A percentile compares a stretch with the other conserved stretches of the same genome.
Conservation (phyloP, 2,888 invertebrate species). For the Heteromurus nitidus region DNA sequence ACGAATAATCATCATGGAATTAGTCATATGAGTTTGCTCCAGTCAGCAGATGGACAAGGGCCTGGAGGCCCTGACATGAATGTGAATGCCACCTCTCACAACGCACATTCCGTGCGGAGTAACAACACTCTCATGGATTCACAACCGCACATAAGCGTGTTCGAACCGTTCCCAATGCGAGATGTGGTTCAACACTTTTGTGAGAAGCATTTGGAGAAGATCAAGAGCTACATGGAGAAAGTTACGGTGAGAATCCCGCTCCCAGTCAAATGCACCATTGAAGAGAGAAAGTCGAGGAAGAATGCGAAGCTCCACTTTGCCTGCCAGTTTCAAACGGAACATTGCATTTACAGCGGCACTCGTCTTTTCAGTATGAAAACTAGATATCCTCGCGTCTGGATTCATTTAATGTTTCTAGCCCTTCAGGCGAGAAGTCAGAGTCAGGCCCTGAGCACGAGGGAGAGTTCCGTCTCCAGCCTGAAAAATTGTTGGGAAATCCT, state of each 20-base stretch:
- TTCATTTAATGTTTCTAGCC: conserved; percentile 96
- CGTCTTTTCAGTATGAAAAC: conserved; percentile 87
- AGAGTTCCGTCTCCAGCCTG: conserved; percentile 87
- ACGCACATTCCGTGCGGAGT: not conserved
- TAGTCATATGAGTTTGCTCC: conserved; percentile 31
- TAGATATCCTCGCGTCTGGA: conserved; percentile 87
- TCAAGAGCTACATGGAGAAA: conserved; percentile 92
- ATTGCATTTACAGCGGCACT: conserved; percentile 88
- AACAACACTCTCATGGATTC: conserved; percentile 2
- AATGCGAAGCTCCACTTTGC: conserved; percentile 91
- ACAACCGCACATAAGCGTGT: conserved; percentile 85
- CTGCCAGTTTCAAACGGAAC: conserved; percentile 83
- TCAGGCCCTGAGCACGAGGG: conserved; percentile 85
- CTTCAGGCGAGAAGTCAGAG: conserved; percentile 87
- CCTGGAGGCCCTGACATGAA: not conserved
- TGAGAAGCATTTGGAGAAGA: conserved; percentile 94
- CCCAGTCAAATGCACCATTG: conserved; percentile 94
- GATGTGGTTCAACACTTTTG: conserved; percentile 96
- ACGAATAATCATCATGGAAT: conserved; percentile 27
- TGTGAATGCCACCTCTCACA: not conserved
- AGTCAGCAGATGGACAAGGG: not conserved
- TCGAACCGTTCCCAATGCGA: conserved; percentile 92
- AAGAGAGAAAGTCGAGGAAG: conserved; percentile 90
- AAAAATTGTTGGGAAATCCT: conserved; percentile 96
- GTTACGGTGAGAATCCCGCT: conserved; percentile 89